These are phyloP conservation scores for Zhengitettix transpicula DNA, from an alignment of 2,888 invertebrate genomes.

Conservation along the genomic window DNA sequence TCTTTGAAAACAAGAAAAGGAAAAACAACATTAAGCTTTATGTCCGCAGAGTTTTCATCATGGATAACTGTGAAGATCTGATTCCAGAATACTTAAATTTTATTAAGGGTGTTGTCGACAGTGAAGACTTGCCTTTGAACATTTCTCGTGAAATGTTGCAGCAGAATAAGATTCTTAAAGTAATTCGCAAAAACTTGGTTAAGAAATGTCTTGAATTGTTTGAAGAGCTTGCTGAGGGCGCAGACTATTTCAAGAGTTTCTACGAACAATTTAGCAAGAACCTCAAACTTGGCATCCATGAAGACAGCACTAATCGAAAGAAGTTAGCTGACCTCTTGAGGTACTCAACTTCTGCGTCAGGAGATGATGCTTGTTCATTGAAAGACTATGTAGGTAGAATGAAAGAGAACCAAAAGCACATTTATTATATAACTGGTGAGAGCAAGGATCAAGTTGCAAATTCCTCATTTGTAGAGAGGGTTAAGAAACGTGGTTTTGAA, in stretches of 20 bases:
- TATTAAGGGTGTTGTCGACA: slow-evolving; percentile 96
- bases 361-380: slow-evolving; percentile 84
- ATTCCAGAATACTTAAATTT: slow-evolving; percentile 97
- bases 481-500: slow-evolving; percentile 95
- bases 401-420: slow-evolving; percentile 96
- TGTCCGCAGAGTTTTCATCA: slow-evolving; percentile 95
- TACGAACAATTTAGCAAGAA: slow-evolving; percentile 98
- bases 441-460: slow-evolving; percentile 85
- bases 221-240: slow-evolving; percentile 90
- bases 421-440: slow-evolving; percentile 97
- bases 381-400: slow-evolving; percentile 94
- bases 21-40: slow-evolving; percentile 98
- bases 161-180: slow-evolving; percentile 97
- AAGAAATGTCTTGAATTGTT: slow-evolving; percentile 97
- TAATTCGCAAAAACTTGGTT: slow-evolving; percentile 95
- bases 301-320: slow-evolving; percentile 85
- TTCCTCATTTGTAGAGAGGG: slow-evolving; percentile 94
- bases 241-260: slow-evolving; percentile 95
- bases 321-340: slow-evolving; percentile 78
- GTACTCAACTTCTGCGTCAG: slow-evolving; percentile 86
- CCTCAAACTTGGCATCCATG: slow-evolving; percentile 92
- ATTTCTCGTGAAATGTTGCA: slow-evolving; percentile 99
- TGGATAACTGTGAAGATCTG: slow-evolving; percentile 99
- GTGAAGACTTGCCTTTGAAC: slow-evolving; percentile 94
- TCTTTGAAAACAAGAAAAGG: slow-evolving; percentile 95